Base-by-base conservation (phyloP, 1,140 invertebrate genomes). In the Bombus impatiens region DNA sequence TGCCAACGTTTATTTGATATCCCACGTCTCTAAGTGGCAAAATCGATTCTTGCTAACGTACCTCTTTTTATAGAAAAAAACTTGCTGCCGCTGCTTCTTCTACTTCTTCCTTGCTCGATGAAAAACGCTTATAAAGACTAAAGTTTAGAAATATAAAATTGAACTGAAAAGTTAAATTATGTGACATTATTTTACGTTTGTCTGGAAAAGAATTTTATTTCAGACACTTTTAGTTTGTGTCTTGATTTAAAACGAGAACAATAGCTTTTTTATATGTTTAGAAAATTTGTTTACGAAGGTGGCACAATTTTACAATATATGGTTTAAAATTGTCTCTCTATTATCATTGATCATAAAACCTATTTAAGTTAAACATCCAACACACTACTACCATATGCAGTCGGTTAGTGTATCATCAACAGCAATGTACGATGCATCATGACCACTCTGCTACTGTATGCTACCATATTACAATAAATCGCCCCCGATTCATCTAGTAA, bases 331-430 rank as follows among this genome's bases (percentile, higher is more conserved):
- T 59, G 25, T n/a, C 8, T 59, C 28, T 77, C 3, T 22, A 25
- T 76, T 76, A 32, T 37, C 65, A 68, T 59, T n/a, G 75, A 84
- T 70, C 82, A 32, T 42, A 35, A 65, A 18, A 32, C 42, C 13
- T 47, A 74, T 78, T 70, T 35, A 78, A 84, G 59, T 84, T 71
- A 84, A 79, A 47, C 76, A 84, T 84, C 65, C n/a, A 47, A 53
- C 22, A 18, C 74, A 57, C 44, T 57, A 28, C 40, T 47, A 84
- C 65, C 59, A 32, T 40, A 65, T 57, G 67, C 76, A 71, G 53
- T 59, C n/a, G 18, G 81, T 40, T 62, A 62, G 76, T 71, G 67
- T 84, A 84, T 84, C 82, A 84, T 78, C 82, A 53, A 42, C 82
- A 79, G 76, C 76, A 22, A 71, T 42, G 37, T n/a, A 71, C 82